Base-by-base conservation (phyloP, 1,140 invertebrate genomes). In the Drosophila nikananu region DNA sequence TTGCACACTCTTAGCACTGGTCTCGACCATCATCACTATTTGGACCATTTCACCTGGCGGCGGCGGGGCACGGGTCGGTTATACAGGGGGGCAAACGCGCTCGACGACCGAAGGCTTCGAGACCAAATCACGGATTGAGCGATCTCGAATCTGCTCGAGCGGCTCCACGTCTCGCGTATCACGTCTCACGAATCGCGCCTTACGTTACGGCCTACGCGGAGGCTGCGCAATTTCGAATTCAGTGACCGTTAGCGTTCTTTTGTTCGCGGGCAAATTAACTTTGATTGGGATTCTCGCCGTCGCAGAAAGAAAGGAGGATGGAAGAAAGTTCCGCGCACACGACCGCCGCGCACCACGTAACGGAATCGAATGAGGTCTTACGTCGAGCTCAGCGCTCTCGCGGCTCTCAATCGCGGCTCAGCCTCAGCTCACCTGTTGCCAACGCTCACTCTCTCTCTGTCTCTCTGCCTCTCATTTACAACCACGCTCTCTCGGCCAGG, bases 71-170 rank as follows among this genome's bases (percentile, higher is more conserved):
- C 64, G 51, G 35, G 15, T 58, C 42, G 27, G 63, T 23, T 65
- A 44, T n/a, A 8, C 39, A 27, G 19, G 39, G 13, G 55, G 19
- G 41, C 15, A 32, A 15, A 35, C 42, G 27, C 35, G 25, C n/a
- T 55, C 57, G 51, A 23, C 73, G 60, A 90, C 84, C 81, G 73
- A 52, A 89, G 65, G 49, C 81, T 72, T 66, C 67, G 78, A 76
- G 74, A 84, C 86, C 86, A 79, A 66, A 71, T 73, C 74, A 57
- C 84, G 81, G 81, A 89, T 86, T 89, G 66, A 77, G 37, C 51
- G 39, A 65, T 35, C 59, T 23, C 19, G 17, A 35, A 17, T 27
- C 66, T 21, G 39, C 37, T 32, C 41, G 15, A 32, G 23, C 23
- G 8, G 8, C 19, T 21, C 13, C 13, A 13, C 25, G 30, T 19